Evolutionary conservation across 2,797 vertebrate species (phyloP).

Genomic region (Coluber constrictor): DNA sequence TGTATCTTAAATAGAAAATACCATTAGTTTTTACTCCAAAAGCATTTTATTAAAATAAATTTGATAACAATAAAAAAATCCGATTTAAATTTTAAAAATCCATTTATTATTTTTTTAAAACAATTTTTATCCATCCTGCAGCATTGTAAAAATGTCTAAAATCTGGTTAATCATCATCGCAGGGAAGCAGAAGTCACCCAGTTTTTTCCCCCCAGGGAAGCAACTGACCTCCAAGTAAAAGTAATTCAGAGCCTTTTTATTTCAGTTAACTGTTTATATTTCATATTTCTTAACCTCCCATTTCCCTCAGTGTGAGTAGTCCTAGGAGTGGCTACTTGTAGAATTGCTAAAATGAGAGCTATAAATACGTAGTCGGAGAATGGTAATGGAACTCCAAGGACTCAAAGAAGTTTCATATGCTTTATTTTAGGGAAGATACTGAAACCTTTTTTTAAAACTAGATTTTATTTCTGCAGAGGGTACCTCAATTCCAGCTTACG

Average conservation of each 20-base stretch:
- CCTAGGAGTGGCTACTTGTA: not conserved
- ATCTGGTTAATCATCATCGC: not conserved
- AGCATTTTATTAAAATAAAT: no score
- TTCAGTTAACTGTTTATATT: not conserved
- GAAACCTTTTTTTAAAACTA: not conserved
- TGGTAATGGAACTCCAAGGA: not conserved
- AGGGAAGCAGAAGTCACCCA: not conserved
- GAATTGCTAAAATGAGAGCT: not conserved
- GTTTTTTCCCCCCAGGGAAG: not conserved
- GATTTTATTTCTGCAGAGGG: slow-evolving; percentile 62
- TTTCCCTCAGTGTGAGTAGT: not conserved
- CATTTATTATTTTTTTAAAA: no score
- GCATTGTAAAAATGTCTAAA: not conserved
- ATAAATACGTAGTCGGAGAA: not conserved
- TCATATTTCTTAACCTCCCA: not conserved
- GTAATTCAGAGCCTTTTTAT: not conserved
- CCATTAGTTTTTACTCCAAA: no score
- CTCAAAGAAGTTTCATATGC: not conserved
- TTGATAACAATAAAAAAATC: no score
- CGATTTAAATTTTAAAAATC: no score
- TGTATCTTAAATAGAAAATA: no score
- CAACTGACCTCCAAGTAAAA: not conserved
- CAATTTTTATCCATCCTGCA: no score
- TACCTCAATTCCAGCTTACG: slow-evolving; percentile 65
- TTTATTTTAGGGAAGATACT: not conserved